These are phyloP conservation scores for Drosophila pachea DNA, from an alignment of 1,140 invertebrate genomes.

Conservation along the genomic window DNA sequence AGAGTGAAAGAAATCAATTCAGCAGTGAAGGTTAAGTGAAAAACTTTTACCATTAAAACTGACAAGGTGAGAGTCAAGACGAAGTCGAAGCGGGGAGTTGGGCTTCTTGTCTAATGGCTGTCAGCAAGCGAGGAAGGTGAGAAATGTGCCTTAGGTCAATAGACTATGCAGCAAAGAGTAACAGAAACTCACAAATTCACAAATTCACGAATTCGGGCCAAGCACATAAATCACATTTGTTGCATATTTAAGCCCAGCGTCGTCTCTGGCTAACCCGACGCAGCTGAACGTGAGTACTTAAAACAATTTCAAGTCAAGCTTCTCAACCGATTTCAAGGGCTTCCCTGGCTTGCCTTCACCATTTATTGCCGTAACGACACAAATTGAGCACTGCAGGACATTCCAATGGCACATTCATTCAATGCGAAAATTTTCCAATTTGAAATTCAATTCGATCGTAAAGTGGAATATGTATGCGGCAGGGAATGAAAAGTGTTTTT, in stretches of 20 bases:
- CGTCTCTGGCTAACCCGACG: not conserved
- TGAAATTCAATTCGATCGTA: slow-evolving; percentile 24
- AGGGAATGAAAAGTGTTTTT: slow-evolving; percentile 63
- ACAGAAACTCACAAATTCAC: slow-evolving; percentile 1
- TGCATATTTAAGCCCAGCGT: slow-evolving; percentile 2
- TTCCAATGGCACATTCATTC: slow-evolving; percentile 17
- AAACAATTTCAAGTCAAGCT: slow-evolving; percentile 8
- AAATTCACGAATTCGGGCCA: not conserved
- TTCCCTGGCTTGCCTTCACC: no score
- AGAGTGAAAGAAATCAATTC: slow-evolving; percentile 64
- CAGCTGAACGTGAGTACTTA: not conserved
- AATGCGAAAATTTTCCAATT: slow-evolving; percentile 33
- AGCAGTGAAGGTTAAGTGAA: slow-evolving; percentile 71
- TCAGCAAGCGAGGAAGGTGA: slow-evolving; percentile 22
- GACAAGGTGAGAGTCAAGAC: slow-evolving; percentile 45
- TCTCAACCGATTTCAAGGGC: not conserved
- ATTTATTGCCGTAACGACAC: not conserved
- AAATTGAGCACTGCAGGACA: slow-evolving; percentile 27
- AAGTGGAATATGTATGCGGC: slow-evolving; percentile 14
- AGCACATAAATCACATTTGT: slow-evolving; percentile 36
- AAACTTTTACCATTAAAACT: slow-evolving; percentile 69
- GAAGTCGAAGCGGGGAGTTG: not conserved
- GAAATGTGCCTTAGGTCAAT: slow-evolving; percentile 38
- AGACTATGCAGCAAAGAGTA: slow-evolving; percentile 17
- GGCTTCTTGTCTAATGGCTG: slow-evolving; percentile 30